Base-by-base conservation (phyloP, 2,888 invertebrate species). In the Trisateles emortualis region DNA sequence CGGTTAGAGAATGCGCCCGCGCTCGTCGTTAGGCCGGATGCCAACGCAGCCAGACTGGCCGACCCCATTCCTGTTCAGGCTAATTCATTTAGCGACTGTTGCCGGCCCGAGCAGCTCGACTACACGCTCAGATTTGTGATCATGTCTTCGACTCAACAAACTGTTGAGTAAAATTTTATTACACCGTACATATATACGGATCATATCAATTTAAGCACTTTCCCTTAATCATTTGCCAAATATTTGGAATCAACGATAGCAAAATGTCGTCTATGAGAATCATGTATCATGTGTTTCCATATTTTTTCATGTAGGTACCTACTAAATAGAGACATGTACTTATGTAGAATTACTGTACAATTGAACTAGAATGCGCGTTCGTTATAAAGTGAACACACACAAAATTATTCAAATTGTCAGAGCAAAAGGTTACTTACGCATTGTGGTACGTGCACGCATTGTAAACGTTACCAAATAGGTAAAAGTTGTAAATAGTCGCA, bases 1-100 rank as follows among this genome's bases (percentile, higher is more conserved):
- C 70, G 73, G 71, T 72, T 77, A 78, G 83, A 86, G 89, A 88
- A 90, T 88, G 87, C 81, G 86, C 80, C 69, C 82, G 80, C 75
- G 74, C 76, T 78, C 86, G 89, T 90, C 91, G 91, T 91, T 92
- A 92, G 92, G 92, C 90, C 87, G 89, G 87, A 90, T 92, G 92
- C 92, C 92, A 92, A 90, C 87, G 79, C 84, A 88, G 87, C 90
- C 91, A 92, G 92, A 92, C 92, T 88, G 79, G 80, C 76, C 91
- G 92, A 92, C 92, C 92, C 88, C 91, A 92, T 92, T 92, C 90
- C 84, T 86, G 80, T 78, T 76, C 85, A 83, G 84, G 86, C 87
- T 89, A 88, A 91, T 89, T 91, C 90, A 86, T 91, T 90, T 90
- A 86, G 85, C 85, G 84, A 82, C 83, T 81, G 81, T 79, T 79